phyloP scores from a whole-genome alignment of 2,113 vertebrate species.

The Chrysochloris asiatica region DNA sequence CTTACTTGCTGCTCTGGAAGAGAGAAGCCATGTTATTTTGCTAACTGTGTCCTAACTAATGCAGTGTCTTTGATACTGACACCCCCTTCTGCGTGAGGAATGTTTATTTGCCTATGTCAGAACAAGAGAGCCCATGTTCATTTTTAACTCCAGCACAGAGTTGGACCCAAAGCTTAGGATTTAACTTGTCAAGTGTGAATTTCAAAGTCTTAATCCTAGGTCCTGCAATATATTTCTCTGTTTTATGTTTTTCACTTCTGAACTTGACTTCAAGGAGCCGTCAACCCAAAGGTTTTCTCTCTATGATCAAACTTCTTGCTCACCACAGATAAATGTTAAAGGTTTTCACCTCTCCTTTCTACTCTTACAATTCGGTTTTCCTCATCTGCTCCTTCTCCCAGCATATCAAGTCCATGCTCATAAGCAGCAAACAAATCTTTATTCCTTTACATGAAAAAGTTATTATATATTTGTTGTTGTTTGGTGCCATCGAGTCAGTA shows the following conservation, averaged over 20 bases:
- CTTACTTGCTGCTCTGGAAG: constrained; percentile 42
- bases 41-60: constrained; percentile 35
- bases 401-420: constrained; percentile 18
- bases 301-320: constrained; percentile 64
- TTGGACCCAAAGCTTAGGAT: constrained; percentile 71
- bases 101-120: constrained; percentile 80
- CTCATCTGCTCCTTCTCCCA: not conserved
- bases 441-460: constrained; percentile 30
- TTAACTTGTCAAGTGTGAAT: constrained; percentile 78
- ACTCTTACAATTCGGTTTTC: constrained; percentile 43
- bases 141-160: constrained; percentile 72
- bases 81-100: constrained; percentile 53
- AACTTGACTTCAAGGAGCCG: constrained; percentile 70
- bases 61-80: constrained; percentile 70
- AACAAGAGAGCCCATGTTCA: constrained; percentile 63
- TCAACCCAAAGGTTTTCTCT: constrained; percentile 62
- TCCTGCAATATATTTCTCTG: constrained; percentile 54
- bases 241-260: constrained; percentile 69
- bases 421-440: not conserved
- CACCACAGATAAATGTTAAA: constrained; percentile 67
- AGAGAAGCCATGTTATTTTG: constrained; percentile 66
- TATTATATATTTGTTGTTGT: too few species aligned
- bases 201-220: constrained; percentile 78
- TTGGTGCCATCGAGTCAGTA: too few species aligned
- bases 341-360: constrained; percentile 56